Percentiles rank a stretch among this genome's conserved stretches.
These are phyloP conservation scores for Pemphigus obesinymphae DNA, from an alignment of 1,140 invertebrate species.

Conservation along the genomic window DNA sequence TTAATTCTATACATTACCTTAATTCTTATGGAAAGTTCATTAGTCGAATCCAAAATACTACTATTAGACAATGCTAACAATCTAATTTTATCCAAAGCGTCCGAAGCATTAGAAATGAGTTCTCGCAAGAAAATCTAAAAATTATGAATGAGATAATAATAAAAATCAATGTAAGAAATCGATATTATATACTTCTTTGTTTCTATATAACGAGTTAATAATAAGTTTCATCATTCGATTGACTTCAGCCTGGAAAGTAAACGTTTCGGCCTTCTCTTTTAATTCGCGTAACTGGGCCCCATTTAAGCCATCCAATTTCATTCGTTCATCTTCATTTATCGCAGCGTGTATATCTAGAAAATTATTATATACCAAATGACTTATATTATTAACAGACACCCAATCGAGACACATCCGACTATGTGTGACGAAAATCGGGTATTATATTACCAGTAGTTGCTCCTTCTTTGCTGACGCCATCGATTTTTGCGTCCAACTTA, in stretches of 20 bases:
- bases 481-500: neutral
- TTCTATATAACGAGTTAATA: slow-evolving; percentile 96
- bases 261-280: slow-evolving; percentile 86
- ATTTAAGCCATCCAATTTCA: slow-evolving; percentile 92
- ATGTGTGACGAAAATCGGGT: too few species aligned
- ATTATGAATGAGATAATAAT: slow-evolving; percentile 40
- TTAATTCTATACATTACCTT: slow-evolving; percentile 56
- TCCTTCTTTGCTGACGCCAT: slow-evolving; percentile 16
- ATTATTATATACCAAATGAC: slow-evolving; percentile 36
- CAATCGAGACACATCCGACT: too few species aligned
- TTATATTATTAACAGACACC: too few species aligned
- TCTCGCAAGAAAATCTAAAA: slow-evolving; percentile 90
- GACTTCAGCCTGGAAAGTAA: slow-evolving; percentile 92
- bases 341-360: slow-evolving; percentile 70
- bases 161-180: neutral
- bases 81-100: slow-evolving; percentile 92
- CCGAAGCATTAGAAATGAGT: slow-evolving; percentile 94
- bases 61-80: slow-evolving; percentile 86
- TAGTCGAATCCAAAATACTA: slow-evolving; percentile 67
- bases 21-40: slow-evolving; percentile 86
- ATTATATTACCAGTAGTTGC: slow-evolving; percentile 24
- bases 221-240: slow-evolving; percentile 99
- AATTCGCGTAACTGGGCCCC: slow-evolving; percentile 90
- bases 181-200: slow-evolving; percentile 74
- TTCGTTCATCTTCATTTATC: slow-evolving; percentile 89